Evolutionary conservation across 2,888 invertebrate genomes (phyloP).

Genomic region (Epistrophe eligans): DNA sequence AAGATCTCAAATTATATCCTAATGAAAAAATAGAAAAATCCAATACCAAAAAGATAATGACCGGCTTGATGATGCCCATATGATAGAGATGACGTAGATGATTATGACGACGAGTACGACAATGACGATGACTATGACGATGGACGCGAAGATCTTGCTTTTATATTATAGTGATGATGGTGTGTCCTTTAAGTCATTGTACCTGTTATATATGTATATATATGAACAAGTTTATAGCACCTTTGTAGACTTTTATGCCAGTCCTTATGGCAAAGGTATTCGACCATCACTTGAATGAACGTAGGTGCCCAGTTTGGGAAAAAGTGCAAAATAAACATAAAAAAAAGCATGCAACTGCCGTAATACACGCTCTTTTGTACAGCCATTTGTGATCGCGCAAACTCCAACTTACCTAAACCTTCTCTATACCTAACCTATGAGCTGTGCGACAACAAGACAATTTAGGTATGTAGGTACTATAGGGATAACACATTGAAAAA

Average conservation of each 20-base stretch:
- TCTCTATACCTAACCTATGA: constrained; percentile 7
- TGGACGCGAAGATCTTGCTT: constrained; percentile 19
- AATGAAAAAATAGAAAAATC: constrained; percentile 22
- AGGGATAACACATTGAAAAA: constrained; percentile 59
- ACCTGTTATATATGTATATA: neutral
- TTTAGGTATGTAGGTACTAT: constrained; percentile 33
- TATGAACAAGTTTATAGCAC: constrained; percentile 72
- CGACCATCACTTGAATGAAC: constrained; percentile 48
- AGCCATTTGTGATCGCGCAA: constrained; percentile 54
- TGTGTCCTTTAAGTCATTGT: constrained; percentile 55
- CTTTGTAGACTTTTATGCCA: constrained; percentile 59
- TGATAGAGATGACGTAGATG: constrained; percentile 49
- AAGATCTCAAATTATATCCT: constrained; percentile 37
- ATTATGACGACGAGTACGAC: constrained; percentile 40
- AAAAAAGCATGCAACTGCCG: constrained; percentile 59
- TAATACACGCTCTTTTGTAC: constrained; percentile 66
- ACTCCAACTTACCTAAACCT: neutral
- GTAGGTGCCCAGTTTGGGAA: constrained; percentile 46
- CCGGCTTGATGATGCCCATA: constrained; percentile 45
- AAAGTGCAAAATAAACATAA: neutral
- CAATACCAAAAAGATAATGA: constrained; percentile 37
- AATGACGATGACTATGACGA: constrained; percentile 5
- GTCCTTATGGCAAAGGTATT: constrained; percentile 35
- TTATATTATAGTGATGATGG: constrained; percentile 40
- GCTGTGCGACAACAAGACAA: constrained; percentile 60